Evolutionary conservation across 2,113 vertebrate genomes (phyloP).

Genomic region (Panthera tigris): DNA sequence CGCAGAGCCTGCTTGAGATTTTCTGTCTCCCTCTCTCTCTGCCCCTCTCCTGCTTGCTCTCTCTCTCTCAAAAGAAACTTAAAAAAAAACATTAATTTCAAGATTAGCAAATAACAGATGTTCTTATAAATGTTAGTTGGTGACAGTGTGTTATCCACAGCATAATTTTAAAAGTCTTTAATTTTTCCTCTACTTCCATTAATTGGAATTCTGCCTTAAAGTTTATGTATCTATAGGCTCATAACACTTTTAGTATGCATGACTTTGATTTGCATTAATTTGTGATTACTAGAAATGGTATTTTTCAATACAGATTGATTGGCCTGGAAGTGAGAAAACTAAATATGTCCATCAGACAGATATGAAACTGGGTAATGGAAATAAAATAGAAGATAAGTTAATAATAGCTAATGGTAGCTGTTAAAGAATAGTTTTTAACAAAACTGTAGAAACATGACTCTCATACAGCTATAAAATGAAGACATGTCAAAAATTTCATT

Average conservation of each 20-base stretch:
- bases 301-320: not conserved
- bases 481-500: not conserved
- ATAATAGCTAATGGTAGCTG: not conserved
- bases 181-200: not conserved
- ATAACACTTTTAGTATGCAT: not conserved
- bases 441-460: not conserved
- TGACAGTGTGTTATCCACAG: not conserved
- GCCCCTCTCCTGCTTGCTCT: too few species aligned
- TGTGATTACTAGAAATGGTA: not conserved
- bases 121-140: not conserved
- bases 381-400: constrained; percentile 13
- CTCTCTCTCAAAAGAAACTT: too few species aligned
- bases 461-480: not conserved
- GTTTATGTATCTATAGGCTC: not conserved
- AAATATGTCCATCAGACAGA: not conserved
- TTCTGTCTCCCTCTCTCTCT: too few species aligned
- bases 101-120: not conserved
- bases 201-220: not conserved
- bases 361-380: not conserved
- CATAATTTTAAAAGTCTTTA: not conserved
- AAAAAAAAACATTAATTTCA: not conserved
- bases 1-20: too few species aligned
- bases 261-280: not conserved
- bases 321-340: not conserved
- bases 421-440: constrained; percentile 12